Percentiles rank a stretch among this genome's conserved stretches.
These are phyloP conservation scores for Neosilurus mollespiculum DNA, from an alignment of 2,797 vertebrate species.

Conservation along the genomic window DNA sequence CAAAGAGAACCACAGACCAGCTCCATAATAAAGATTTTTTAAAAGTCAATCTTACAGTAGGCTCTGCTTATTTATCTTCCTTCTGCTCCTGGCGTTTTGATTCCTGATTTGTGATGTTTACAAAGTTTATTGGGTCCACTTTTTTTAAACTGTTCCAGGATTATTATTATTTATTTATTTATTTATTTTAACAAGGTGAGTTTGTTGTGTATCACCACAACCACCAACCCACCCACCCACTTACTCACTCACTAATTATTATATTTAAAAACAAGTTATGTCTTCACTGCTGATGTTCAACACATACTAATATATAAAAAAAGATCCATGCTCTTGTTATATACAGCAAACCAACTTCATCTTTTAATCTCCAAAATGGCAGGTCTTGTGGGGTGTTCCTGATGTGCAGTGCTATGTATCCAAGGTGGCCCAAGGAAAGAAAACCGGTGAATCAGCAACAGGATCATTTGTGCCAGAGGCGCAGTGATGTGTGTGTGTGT, in stretches of 20 bases:
- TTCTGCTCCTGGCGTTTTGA: not conserved
- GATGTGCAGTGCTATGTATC: too few species aligned
- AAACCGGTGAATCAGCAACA: too few species aligned
- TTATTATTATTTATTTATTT: not conserved
- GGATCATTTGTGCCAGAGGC: too few species aligned
- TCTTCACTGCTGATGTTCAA: not conserved
- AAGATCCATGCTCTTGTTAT: not conserved
- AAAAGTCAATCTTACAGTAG: not conserved
- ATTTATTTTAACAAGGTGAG: not conserved
- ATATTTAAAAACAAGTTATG: not conserved
- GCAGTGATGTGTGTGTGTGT: too few species aligned
- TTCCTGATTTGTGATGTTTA: not conserved
- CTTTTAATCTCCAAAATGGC: too few species aligned
- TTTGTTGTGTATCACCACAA: not conserved
- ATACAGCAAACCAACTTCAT: not conserved
- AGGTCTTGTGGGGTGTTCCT: too few species aligned
- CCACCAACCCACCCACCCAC: too few species aligned
- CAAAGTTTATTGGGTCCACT: not conserved
- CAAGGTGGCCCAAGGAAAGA: too few species aligned
- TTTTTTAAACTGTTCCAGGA: not conserved
- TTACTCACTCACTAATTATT: not conserved
- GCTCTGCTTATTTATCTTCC: not conserved
- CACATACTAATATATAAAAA: not conserved
- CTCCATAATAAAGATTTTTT: not conserved
- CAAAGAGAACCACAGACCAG: conserved; percentile 6